Evolutionary conservation across 2,888 invertebrate species (phyloP).

Genomic region (Nemotelus pantherinus): DNA sequence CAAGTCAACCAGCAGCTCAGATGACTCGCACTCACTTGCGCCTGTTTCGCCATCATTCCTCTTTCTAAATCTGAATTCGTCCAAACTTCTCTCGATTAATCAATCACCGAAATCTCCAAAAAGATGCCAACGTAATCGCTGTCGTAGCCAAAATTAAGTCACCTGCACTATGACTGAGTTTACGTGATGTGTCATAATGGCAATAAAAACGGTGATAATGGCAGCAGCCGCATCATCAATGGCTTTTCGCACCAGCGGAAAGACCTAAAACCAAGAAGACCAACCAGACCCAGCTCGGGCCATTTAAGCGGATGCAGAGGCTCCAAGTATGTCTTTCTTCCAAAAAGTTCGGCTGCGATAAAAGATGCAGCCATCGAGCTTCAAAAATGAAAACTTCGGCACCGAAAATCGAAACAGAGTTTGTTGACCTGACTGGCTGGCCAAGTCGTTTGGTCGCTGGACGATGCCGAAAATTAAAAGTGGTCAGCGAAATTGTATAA

Average conservation of each 20-base stretch:
- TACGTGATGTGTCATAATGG: slow-evolving; percentile 39
- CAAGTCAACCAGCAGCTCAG: background rate
- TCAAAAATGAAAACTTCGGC: background rate
- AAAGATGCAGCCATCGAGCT: slow-evolving; percentile 6
- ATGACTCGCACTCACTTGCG: background rate
- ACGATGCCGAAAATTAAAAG: slow-evolving; percentile 53
- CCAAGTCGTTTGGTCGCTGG: background rate
- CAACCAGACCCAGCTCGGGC: background rate
- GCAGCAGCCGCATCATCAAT: background rate
- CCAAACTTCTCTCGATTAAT: slow-evolving; percentile 25
- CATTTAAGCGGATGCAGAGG: background rate
- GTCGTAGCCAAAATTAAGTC: slow-evolving; percentile 31
- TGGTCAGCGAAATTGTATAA: slow-evolving; percentile 56
- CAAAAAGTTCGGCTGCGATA: background rate
- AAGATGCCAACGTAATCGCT: background rate
- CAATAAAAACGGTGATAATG: slow-evolving; percentile 23
- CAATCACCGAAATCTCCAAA: slow-evolving; percentile 35
- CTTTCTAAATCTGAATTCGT: slow-evolving; percentile 1
- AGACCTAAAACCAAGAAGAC: background rate
- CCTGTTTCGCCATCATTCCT: slow-evolving; percentile 8
- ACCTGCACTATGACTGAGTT: slow-evolving; percentile 21
- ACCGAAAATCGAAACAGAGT: slow-evolving; percentile 12
- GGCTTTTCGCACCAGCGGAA: background rate
- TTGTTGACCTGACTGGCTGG: slow-evolving; percentile 24
- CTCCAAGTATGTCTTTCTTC: background rate